phyloP scores from a whole-genome alignment of 1,140 invertebrate genomes.

The Aphis gossypii region DNA sequence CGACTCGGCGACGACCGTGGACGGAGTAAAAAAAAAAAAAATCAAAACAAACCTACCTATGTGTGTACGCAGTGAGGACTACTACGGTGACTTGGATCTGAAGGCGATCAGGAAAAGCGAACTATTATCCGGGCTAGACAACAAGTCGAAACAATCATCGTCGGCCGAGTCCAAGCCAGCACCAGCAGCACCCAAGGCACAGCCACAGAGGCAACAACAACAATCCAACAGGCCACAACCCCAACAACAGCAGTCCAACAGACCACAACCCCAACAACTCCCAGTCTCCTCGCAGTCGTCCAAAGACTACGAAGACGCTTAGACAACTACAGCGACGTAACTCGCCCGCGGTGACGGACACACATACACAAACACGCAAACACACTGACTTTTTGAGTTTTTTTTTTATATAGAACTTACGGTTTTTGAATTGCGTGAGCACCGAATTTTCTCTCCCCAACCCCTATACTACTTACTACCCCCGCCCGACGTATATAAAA shows the following conservation, averaged over 20 bases:
- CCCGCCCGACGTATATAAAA: not conserved
- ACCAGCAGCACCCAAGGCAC: not conserved
- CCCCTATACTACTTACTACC: not conserved
- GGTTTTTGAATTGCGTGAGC: constrained; percentile 48
- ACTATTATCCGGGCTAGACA: constrained; percentile 79
- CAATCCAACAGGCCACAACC: constrained; percentile 39
- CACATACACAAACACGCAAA: not conserved
- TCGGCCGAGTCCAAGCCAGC: not conserved
- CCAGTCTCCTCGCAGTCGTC: not conserved
- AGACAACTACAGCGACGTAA: not conserved
- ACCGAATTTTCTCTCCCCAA: not conserved
- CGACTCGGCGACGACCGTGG: constrained; percentile 11
- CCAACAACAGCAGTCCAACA: constrained; percentile 9
- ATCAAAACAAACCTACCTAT: constrained; percentile 30
- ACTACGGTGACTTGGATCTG: constrained; percentile 92
- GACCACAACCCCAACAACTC: constrained; percentile 29
- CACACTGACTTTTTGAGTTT: not conserved
- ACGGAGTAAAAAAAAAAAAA: not conserved
- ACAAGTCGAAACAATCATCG: constrained; percentile 59
- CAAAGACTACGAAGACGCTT: constrained; percentile 55
- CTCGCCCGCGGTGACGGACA: not conserved
- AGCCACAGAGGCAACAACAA: constrained; percentile 17
- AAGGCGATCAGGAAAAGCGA: constrained; percentile 93
- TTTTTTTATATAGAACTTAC: constrained; percentile 35
- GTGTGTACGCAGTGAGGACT: constrained; percentile 81